These are phyloP conservation scores for Octomys mimax DNA, from an alignment of 2,797 vertebrate species.

Conservation along the genomic window DNA sequence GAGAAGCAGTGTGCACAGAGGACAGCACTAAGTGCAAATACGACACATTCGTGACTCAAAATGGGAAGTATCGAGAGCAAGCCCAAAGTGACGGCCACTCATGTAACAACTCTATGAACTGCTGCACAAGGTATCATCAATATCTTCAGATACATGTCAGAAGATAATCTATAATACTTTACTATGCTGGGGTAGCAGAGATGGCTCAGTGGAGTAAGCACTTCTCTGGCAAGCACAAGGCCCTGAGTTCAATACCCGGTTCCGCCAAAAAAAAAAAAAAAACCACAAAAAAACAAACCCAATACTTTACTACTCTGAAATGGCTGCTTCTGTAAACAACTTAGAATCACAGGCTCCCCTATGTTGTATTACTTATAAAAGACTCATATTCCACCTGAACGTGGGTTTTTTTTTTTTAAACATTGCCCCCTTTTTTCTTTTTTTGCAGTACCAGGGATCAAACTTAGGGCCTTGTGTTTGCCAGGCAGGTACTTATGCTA, in stretches of 20 bases:
- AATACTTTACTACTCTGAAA: constrained; percentile 17
- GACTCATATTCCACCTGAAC: background rate
- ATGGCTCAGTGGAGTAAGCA: no score
- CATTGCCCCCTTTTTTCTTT: no score
- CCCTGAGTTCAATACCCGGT: no score
- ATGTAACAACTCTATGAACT: background rate
- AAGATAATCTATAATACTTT: constrained; percentile 35
- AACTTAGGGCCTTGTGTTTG: no score
- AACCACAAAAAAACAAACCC: no score
- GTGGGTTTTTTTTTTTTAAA: no score
- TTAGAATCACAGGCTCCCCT: background rate
- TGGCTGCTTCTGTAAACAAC: background rate
- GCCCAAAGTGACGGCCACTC: background rate
- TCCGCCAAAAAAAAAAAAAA: no score
- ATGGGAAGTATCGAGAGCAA: background rate
- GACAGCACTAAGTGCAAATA: background rate
- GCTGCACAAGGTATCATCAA: background rate
- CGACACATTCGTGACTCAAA: background rate
- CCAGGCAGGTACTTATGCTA: no score
- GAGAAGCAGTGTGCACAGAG: background rate
- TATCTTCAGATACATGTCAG: background rate
- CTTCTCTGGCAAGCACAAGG: no score
- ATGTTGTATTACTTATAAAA: constrained; percentile 21
- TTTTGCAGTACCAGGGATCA: no score
- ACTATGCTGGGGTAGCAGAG: background rate